Conservation (phyloP, 2,888 invertebrate genomes). For the Eilema depressum region DNA sequence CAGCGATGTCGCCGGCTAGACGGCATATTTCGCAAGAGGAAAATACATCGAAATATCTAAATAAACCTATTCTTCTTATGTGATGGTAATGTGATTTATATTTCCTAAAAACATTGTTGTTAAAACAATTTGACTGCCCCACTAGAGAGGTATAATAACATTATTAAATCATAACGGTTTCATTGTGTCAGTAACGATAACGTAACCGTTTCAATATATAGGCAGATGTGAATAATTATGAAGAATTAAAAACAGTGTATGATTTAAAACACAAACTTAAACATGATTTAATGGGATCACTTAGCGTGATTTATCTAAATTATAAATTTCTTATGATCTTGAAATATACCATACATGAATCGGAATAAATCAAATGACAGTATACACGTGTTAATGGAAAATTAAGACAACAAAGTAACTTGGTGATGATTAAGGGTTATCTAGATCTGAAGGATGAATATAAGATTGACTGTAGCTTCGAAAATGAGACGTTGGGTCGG, state of each 20-base stretch:
- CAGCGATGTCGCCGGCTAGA: background rate
- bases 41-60: conserved; percentile 5
- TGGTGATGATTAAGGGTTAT: background rate
- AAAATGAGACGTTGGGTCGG: too few relatives aligned
- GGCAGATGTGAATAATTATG: background rate
- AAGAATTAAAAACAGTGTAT: background rate
- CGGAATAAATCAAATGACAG: background rate
- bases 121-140: background rate
- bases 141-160: background rate
- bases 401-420: background rate
- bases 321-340: background rate
- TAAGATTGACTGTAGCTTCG: too few relatives aligned
- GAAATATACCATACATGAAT: background rate
- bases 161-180: background rate
- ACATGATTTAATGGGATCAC: background rate
- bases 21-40: conserved; percentile 17
- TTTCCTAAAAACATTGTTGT: background rate
- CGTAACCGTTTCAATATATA: too few relatives aligned
- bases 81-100: background rate
- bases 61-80: background rate
- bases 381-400: background rate
- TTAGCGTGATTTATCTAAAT: background rate
- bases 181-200: too few relatives aligned
- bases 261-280: background rate
- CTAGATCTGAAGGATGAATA: background rate